These are phyloP conservation scores for Zosterops japonicus DNA, from an alignment of 2,113 vertebrate genomes.

Conservation along the genomic window DNA sequence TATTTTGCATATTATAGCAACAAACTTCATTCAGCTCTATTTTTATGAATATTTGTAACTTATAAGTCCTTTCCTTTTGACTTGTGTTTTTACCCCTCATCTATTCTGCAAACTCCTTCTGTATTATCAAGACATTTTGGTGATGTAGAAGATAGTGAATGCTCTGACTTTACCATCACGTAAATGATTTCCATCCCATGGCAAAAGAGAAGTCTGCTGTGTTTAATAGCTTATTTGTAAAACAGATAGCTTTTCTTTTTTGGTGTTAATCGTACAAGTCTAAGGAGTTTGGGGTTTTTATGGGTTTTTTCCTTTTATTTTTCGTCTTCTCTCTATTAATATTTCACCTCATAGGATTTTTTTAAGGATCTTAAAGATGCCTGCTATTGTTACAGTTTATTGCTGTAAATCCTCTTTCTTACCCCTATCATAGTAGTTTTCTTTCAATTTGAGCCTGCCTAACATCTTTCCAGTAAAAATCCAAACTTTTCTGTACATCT, in stretches of 20 bases:
- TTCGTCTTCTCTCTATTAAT: neutral
- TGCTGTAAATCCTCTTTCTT: neutral
- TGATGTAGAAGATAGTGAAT: neutral
- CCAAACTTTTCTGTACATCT: neutral
- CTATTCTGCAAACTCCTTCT: neutral
- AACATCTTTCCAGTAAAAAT: neutral
- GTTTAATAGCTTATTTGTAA: neutral
- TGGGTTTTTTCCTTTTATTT: neutral
- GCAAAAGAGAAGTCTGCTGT: neutral
- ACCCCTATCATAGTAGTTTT: neutral
- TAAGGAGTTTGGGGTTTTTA: accelerated
- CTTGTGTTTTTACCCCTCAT: neutral
- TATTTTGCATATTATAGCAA: neutral
- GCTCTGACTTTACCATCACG: neutral
- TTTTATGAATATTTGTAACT: neutral
- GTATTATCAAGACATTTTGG: neutral
- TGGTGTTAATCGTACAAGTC: neutral
- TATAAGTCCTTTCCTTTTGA: neutral
- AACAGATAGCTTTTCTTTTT: neutral
- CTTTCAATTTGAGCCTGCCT: neutral
- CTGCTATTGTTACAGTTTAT: neutral
- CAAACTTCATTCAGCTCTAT: neutral
- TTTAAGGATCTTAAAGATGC: neutral
- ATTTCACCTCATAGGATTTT: neutral
- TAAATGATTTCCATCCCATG: neutral